phyloP scores from a whole-genome alignment of 1,140 invertebrate species.

The Papilio glaucus region DNA sequence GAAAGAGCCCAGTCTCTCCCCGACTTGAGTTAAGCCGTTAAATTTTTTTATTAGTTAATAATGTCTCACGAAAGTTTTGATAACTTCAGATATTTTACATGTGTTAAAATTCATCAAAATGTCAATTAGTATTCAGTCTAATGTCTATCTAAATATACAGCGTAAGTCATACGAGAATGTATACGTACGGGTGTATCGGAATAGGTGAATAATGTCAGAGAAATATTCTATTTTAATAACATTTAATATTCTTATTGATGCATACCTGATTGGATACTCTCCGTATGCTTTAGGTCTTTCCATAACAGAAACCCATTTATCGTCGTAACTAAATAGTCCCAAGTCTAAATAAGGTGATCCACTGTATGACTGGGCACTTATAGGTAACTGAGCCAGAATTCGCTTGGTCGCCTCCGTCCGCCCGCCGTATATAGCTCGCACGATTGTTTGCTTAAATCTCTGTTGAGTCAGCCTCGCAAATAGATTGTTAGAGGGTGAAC shows the following conservation, averaged over 20 bases:
- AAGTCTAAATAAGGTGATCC: constrained; percentile 97
- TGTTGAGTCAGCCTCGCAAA: constrained; percentile 88
- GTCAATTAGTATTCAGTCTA: no score
- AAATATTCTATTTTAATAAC: no score
- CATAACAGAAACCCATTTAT: constrained; percentile 97
- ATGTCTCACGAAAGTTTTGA: no score
- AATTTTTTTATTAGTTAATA: no score
- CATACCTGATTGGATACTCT: constrained; percentile 95
- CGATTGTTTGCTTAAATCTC: constrained; percentile 94
- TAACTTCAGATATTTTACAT: no score
- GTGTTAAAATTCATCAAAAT: no score
- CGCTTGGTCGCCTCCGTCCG: constrained; percentile 94
- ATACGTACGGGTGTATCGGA: no score
- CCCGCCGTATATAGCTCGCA: constrained; percentile 93
- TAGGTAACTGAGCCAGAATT: constrained; percentile 95
- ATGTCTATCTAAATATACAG: no score
- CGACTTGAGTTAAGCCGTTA: no score
- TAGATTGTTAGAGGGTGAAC: constrained; percentile 96
- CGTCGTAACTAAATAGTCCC: constrained; percentile 97
- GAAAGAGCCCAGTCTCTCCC: no score
- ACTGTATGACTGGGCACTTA: constrained; percentile 97
- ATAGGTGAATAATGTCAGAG: no score
- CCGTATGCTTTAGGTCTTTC: constrained; percentile 97
- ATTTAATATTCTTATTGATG: constrained; percentile 18
- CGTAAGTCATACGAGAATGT: no score